Evolutionary conservation across 2,797 vertebrate species (phyloP).

Genomic region (Ctenopoma multispine): DNA sequence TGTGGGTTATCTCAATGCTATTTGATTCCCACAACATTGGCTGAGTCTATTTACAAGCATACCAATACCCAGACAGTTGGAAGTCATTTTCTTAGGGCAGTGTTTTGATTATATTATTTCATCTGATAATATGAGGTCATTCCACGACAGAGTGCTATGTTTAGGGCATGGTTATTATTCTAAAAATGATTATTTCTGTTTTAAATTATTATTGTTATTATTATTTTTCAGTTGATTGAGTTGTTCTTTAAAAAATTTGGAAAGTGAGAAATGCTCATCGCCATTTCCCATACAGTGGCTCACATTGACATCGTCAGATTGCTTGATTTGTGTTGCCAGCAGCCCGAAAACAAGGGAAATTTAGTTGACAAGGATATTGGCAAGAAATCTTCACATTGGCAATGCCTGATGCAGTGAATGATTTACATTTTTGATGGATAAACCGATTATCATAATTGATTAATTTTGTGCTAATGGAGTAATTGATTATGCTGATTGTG

Average conservation of each 20-base stretch:
- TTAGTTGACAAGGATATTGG: background rate
- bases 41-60: conserved; percentile 4
- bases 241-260: background rate
- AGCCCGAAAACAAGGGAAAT: background rate
- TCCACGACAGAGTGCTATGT: background rate
- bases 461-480: background rate
- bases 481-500: background rate
- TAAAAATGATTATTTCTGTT: background rate
- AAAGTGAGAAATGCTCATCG: background rate
- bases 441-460: background rate
- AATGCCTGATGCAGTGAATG: background rate
- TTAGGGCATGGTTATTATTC: background rate
- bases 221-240: background rate
- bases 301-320: background rate
- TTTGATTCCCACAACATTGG: conserved; percentile 3
- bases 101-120: background rate
- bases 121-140: background rate
- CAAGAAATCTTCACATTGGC: background rate
- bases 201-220: background rate
- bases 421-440: background rate
- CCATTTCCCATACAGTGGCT: background rate
- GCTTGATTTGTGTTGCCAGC: background rate
- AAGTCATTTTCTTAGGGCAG: background rate
- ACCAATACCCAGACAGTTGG: too few species aligned
- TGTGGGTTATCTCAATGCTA: background rate